These are phyloP conservation scores for Lagorchestes hirsutus DNA, from an alignment of 2,797 vertebrate species.

Conservation along the genomic window DNA sequence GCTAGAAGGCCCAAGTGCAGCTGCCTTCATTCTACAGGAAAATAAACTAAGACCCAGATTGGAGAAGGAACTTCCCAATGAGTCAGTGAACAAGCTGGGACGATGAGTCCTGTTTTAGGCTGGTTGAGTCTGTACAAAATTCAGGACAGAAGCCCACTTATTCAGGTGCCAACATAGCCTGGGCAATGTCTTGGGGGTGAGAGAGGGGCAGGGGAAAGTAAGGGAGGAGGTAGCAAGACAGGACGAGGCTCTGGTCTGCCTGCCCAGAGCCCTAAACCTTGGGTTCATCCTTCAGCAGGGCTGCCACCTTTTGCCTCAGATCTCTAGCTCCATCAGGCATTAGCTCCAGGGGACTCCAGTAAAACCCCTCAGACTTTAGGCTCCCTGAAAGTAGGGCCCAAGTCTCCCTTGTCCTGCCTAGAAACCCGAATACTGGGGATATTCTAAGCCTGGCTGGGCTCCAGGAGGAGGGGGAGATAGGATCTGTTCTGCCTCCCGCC, in stretches of 20 bases:
- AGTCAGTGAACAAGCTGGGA: background rate
- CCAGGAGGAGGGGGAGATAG: conserved; percentile 42
- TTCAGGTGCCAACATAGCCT: background rate
- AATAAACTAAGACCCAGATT: background rate
- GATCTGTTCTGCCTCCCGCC: background rate
- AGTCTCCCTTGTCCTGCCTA: conserved; percentile 37
- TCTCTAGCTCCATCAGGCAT: conserved; percentile 67
- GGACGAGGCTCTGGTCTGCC: conserved; percentile 18
- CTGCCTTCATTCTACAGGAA: background rate
- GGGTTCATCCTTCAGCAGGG: conserved; percentile 66
- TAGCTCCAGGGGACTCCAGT: conserved; percentile 67
- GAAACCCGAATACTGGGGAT: conserved; percentile 69
- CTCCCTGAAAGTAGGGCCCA: conserved; percentile 31
- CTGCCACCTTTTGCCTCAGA: conserved; percentile 74
- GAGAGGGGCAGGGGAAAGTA: background rate
- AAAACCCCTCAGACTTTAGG: background rate
- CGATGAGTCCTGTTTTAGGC: conserved; percentile 12
- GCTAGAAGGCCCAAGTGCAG: background rate
- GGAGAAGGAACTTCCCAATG: background rate
- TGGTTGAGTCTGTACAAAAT: conserved; percentile 17
- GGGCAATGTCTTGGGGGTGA: background rate
- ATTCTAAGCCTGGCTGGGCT: conserved; percentile 81
- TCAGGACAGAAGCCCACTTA: conserved; percentile 68
- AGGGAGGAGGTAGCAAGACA: background rate
- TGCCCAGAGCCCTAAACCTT: conserved; percentile 45